Evolutionary conservation across 2,888 invertebrate species (phyloP).

Genomic region (Ophonus ardosiacus): DNA sequence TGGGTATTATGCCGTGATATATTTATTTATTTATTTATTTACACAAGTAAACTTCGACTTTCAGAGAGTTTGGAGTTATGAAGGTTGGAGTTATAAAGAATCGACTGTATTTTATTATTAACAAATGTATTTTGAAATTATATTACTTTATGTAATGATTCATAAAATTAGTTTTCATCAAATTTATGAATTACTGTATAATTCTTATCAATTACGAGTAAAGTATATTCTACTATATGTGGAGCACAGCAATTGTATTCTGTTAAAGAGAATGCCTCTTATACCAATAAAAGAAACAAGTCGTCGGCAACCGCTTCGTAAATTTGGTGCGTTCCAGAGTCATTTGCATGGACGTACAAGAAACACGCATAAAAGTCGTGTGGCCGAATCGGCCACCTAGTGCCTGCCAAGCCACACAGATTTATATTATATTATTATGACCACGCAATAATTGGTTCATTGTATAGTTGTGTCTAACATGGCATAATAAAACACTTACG

Average conservation of each 20-base stretch:
- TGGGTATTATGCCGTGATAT: too few relatives aligned
- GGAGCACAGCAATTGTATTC: background rate
- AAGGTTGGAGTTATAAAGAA: too few relatives aligned
- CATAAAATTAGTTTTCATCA: too few relatives aligned
- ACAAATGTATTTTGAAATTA: too few relatives aligned
- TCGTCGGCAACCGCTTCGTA: background rate
- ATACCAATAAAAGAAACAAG: background rate
- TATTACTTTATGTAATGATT: too few relatives aligned
- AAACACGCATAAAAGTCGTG: slow-evolving; percentile 42
- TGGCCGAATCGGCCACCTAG: slow-evolving; percentile 28
- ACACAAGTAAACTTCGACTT: too few relatives aligned
- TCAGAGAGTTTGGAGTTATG: too few relatives aligned
- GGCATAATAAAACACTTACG: slow-evolving; percentile 47
- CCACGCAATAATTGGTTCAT: slow-evolving; percentile 49
- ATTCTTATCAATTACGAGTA: background rate
- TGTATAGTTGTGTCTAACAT: slow-evolving; percentile 46
- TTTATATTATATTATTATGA: slow-evolving; percentile 52
- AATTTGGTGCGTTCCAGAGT: background rate
- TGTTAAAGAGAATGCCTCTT: too few relatives aligned
- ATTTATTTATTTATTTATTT: too few relatives aligned
- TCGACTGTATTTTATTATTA: too few relatives aligned
- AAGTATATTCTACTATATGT: background rate
- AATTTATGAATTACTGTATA: background rate
- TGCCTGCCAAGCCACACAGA: slow-evolving; percentile 14
- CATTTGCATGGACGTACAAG: slow-evolving; percentile 30